These are phyloP conservation scores for Felis chaus DNA, from an alignment of 2,113 vertebrate genomes.

Conservation along the genomic window DNA sequence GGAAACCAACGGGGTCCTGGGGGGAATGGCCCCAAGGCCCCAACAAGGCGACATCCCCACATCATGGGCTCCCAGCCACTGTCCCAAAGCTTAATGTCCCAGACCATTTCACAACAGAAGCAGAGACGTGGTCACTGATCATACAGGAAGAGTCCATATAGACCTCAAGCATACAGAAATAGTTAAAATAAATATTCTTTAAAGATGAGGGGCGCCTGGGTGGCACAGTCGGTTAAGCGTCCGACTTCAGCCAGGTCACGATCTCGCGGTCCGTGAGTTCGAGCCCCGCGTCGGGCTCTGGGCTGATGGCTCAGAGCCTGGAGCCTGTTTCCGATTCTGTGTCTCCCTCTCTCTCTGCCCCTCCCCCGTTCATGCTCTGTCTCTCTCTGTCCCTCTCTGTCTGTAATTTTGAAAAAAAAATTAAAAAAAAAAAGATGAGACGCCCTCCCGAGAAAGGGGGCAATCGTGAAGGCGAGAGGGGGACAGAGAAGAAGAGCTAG, in stretches of 20 bases:
- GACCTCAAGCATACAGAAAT: not conserved
- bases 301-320: too few species aligned
- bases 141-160: accelerated
- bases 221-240: too few species aligned
- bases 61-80: accelerated
- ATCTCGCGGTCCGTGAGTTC: too few species aligned
- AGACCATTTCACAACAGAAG: accelerated
- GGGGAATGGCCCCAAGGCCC: not conserved
- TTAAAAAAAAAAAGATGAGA: not conserved
- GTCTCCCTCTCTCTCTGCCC: too few species aligned
- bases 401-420: too few species aligned
- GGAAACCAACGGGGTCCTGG: not conserved
- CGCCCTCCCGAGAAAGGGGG: not conserved
- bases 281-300: too few species aligned
- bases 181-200: not conserved
- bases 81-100: not conserved
- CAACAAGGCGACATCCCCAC: accelerated
- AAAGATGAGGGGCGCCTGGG: not conserved
- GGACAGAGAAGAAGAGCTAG: not conserved
- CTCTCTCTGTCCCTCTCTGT: too few species aligned
- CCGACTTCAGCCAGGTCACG: too few species aligned
- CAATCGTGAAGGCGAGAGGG: accelerated
- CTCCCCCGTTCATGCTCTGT: too few species aligned
- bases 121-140: accelerated
- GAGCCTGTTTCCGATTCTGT: too few species aligned